phyloP scores from a whole-genome alignment of 2,797 vertebrate genomes.

The Prunella strophiata region DNA sequence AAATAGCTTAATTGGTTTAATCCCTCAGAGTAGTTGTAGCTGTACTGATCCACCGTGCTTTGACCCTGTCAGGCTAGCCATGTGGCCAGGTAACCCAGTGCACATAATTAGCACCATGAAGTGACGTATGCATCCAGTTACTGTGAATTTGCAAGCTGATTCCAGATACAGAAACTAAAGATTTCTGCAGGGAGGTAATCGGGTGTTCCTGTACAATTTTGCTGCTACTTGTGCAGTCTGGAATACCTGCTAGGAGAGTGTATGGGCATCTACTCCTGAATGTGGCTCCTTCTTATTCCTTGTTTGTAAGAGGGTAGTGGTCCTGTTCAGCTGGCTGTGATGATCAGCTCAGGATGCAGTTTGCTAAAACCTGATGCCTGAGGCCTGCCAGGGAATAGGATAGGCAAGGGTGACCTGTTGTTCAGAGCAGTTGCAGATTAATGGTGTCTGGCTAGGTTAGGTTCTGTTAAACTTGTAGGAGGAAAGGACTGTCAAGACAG shows the following conservation, averaged over 20 bases:
- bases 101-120: background rate
- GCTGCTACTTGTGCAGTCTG: background rate
- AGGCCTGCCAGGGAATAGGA: background rate
- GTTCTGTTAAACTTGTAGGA: background rate
- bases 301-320: background rate
- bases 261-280: background rate
- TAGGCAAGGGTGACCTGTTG: background rate
- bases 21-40: background rate
- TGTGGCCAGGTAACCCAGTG: background rate
- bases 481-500: background rate
- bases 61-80: background rate
- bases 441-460: background rate
- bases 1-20: background rate
- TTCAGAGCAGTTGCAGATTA: background rate
- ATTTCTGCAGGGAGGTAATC: background rate
- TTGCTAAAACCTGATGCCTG: background rate
- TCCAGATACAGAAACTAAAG: background rate
- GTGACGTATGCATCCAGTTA: background rate
- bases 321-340: background rate
- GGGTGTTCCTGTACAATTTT: background rate
- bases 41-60: background rate
- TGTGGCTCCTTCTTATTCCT: background rate
- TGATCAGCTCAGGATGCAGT: accelerated
- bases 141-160: background rate
- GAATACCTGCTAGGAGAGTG: background rate